These are phyloP conservation scores for Zapus hudsonius DNA, from an alignment of 2,113 vertebrate species.

Conservation along the genomic window DNA sequence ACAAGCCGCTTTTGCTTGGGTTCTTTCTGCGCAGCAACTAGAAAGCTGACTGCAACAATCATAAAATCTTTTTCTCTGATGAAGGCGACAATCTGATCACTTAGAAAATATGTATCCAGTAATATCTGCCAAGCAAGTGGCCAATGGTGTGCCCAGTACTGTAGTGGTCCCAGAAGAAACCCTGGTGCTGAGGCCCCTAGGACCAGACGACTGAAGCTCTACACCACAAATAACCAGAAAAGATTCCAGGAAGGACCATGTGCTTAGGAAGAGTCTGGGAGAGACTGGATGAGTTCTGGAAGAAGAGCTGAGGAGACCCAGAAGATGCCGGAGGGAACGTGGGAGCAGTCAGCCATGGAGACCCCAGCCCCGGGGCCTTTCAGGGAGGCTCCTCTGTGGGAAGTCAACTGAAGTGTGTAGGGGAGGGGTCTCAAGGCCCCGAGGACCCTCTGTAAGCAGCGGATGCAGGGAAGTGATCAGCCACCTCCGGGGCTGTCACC, in stretches of 20 bases:
- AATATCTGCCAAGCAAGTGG: background rate
- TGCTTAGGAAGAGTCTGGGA: background rate
- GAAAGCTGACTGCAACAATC: too few relatives aligned
- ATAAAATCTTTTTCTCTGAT: background rate
- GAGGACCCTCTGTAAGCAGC: background rate
- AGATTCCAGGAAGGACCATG: background rate
- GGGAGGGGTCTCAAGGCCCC: background rate
- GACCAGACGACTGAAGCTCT: background rate
- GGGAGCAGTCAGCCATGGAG: background rate
- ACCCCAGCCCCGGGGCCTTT: background rate
- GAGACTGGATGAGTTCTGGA: background rate
- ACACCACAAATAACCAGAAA: background rate
- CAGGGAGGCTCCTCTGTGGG: background rate
- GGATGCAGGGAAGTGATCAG: background rate
- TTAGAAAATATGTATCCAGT: slow-evolving; percentile 25
- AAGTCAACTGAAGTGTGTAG: background rate
- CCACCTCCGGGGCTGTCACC: background rate
- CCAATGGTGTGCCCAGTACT: background rate
- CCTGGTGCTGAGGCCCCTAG: background rate
- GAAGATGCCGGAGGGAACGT: background rate
- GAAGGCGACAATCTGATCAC: background rate
- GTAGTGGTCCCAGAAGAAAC: background rate
- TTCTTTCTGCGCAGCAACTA: too few relatives aligned
- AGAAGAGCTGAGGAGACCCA: background rate
- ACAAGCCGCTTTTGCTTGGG: too few relatives aligned